Base-by-base conservation (phyloP, 2,113 vertebrate genomes). In the Rattus rattus region DNA sequence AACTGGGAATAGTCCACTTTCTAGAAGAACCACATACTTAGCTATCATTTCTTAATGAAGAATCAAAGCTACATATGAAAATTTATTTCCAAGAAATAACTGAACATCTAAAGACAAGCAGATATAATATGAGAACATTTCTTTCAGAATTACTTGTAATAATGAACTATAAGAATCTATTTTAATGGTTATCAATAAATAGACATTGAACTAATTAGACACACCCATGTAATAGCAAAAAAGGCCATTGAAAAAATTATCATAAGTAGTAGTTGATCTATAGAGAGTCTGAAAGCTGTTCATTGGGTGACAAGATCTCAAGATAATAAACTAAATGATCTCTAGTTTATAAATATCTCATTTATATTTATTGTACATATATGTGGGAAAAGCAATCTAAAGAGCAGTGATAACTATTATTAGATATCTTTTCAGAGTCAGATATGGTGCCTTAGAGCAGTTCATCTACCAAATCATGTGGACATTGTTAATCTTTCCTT, bases 11-110 rank as follows among this genome's bases (percentile, higher is more conserved):
- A 19, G 2, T 43, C 5, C 28, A 84, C 75, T 95, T 95, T 83
- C 7, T 83, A 76, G 61, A 79, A 70, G 33, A 92, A 52, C 7
- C 22, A 73, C 0, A 0, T 90, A 2, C 28, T 69, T 93, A 72
- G 61, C 5, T 9, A 69, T 70, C 54, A 36, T 2, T 91, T 94
- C 39, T 63, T 17, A 86, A 89, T 77, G 12, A 93, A 33, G 91
- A 81, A 83, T 87, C 90, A 96, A 43, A 49, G 17, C 16, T 22
- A 54, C 30, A 77, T 52, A 79, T 39, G 63, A 90, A 26, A 94
- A 83, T 39, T 86, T 91, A 77, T 92, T 95, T 96, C 91, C 54
- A 92, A 59, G 1, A 90, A 97, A 75, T 67, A 94, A 30, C 12
- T 94, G 67, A 83, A 73, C 36, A 28, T 77, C 12, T 77, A 73